A percentile compares a stretch with the other conserved stretches of the same genome.
Evolutionary conservation across 2,888 invertebrate species (phyloP).

Genomic region (Apodemia hepburni): DNA sequence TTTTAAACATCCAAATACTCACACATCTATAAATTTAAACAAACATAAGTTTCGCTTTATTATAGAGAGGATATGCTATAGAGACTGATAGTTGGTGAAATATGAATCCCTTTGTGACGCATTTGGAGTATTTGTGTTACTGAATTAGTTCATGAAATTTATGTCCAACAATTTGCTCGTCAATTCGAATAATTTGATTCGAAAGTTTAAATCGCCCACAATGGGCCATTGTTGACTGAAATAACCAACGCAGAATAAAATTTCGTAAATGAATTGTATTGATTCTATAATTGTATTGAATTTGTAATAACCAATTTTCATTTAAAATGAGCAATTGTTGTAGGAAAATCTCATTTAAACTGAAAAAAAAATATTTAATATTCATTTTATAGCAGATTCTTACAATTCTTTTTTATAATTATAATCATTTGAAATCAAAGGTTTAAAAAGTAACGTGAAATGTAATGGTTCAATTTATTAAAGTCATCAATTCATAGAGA

Average conservation of each 20-base stretch:
- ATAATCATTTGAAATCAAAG: no score
- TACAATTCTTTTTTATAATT: no score
- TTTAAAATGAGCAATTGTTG: no score
- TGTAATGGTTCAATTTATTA: no score
- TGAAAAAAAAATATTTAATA: no score
- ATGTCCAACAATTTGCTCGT: slow-evolving; percentile 8
- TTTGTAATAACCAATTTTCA: no score
- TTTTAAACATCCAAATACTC: no score
- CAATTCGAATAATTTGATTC: slow-evolving; percentile 11
- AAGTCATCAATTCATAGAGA: no score
- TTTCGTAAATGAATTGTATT: slow-evolving; percentile 1
- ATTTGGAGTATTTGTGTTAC: neutral
- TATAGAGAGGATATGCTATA: neutral
- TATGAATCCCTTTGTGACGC: slow-evolving; percentile 7
- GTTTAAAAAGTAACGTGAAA: no score
- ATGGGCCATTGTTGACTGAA: slow-evolving; percentile 6
- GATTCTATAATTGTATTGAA: neutral
- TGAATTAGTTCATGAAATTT: slow-evolving; percentile 8
- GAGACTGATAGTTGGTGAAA: neutral
- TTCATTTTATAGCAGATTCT: no score
- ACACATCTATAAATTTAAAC: no score
- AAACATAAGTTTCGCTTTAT: neutral
- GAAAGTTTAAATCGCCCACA: slow-evolving; percentile 11
- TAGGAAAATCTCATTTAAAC: no score
- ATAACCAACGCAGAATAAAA: slow-evolving; percentile 1